Evolutionary conservation across 2,113 vertebrate species (phyloP), one percentile per base, ranked within the genome.

Genomic region (Etheostoma spectabile): DNA sequence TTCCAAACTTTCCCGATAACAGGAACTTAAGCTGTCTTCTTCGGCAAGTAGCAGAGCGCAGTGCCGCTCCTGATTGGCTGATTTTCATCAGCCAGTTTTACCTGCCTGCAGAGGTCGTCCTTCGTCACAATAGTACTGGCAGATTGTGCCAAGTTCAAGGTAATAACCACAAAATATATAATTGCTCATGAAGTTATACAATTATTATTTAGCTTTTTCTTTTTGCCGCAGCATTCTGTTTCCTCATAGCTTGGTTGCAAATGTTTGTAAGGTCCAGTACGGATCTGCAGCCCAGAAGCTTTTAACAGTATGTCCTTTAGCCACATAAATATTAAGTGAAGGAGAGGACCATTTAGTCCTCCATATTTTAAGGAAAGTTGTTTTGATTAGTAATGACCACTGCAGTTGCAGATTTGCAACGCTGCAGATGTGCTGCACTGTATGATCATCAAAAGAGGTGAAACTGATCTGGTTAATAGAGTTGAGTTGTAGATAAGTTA

Each of bases 401-500:
- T 68, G 5, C n/a, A n/a, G n/a, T n/a, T n/a, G n/a, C n/a, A n/a
- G 38, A 53, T 59, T 52, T 83, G 27, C 21, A 56, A 45, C 48
- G 1, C 24, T 45, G 46, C 59, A 67, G 69, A 74, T 53, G 56
- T 83, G 48, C 70, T 64, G 27, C 12, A 49, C 30, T 21, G 66
- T 53, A 13, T 38, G 45, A 75, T 18, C 55, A 57, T 67, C 57
- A 77, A 35, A 63, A 53, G 42, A 51, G 61, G 73, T 69, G 21
- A 65, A 77, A 82, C 53, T 79, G 64, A 82, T 89, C 60, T 71
- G 3, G 13, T 48, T 63, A 64, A 84, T 62, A 33, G 60, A 77
- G 66, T 55, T 38, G 19, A 72, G 74, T 72, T 74, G 56, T 60
- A 67, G 80, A 83, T 79, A 57, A n/a, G n/a, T 35, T 59, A 61